These are phyloP conservation scores for Lasioglossum figueresi DNA, from an alignment of 2,888 invertebrate species.

Conservation along the genomic window DNA sequence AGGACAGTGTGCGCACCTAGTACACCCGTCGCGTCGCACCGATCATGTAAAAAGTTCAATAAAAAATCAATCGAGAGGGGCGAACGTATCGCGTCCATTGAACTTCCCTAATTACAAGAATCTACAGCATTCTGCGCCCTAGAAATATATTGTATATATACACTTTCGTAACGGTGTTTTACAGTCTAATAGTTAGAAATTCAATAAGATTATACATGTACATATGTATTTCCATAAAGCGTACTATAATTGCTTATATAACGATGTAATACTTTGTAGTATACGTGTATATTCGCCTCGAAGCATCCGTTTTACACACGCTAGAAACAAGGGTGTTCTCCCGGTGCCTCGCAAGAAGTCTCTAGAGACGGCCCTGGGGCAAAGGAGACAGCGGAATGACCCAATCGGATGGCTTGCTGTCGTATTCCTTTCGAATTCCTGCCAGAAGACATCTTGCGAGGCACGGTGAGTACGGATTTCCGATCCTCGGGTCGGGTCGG, in stretches of 20 bases:
- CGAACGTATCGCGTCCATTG: not conserved
- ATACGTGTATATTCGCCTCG: slow-evolving; percentile 19
- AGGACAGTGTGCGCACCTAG: slow-evolving; percentile 19
- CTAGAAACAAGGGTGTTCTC: not conserved
- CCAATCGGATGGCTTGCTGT: no score
- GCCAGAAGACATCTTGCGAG: no score
- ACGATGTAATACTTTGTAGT: slow-evolving; percentile 54
- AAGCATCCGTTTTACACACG: slow-evolving; percentile 10
- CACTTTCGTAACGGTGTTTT: slow-evolving; percentile 35
- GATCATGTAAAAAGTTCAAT: slow-evolving; percentile 61
- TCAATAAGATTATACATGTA: slow-evolving; percentile 13
- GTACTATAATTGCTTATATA: slow-evolving; percentile 39
- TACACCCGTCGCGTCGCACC: not conserved
- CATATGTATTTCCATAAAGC: not conserved
- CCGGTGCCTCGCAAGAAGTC: no score
- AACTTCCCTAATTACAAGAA: slow-evolving; percentile 29
- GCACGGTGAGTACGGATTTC: no score
- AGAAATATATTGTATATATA: slow-evolving; percentile 36
- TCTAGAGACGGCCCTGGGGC: no score
- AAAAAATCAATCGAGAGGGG: slow-evolving; percentile 51
- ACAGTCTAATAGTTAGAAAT: slow-evolving; percentile 34
- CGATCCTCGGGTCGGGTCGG: no score
- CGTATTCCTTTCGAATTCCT: no score
- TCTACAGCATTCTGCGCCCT: slow-evolving; percentile 24
- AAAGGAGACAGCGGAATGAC: no score